phyloP scores from a whole-genome alignment of 1,140 invertebrate species.

The Drosophila nasuta region DNA sequence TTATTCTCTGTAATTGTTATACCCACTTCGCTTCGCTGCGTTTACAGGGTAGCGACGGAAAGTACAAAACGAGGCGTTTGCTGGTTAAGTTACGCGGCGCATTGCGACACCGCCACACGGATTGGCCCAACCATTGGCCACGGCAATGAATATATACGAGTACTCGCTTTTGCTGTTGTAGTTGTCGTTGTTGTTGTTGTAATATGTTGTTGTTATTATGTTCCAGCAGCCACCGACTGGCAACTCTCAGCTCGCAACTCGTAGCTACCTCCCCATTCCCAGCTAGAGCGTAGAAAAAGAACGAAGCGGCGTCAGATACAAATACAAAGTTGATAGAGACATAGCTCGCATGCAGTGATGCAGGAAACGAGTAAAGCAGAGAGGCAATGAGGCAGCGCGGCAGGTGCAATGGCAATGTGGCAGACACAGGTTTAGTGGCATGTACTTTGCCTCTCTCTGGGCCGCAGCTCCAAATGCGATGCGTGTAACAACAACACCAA shows the following conservation, averaged over 20 bases:
- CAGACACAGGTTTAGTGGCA: slow-evolving; percentile 21
- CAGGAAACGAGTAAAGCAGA: slow-evolving; percentile 22
- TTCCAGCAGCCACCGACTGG: slow-evolving; percentile 25
- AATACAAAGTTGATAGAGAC: slow-evolving; percentile 56
- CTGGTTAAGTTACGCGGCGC: slow-evolving; percentile 54
- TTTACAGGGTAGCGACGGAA: slow-evolving; percentile 21
- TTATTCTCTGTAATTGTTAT: too few species aligned
- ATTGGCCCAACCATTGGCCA: slow-evolving; percentile 37
- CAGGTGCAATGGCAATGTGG: slow-evolving; percentile 34
- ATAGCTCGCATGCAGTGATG: slow-evolving; percentile 44
- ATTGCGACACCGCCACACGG: slow-evolving; percentile 62
- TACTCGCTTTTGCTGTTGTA: not conserved
- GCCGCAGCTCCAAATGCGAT: slow-evolving; percentile 39
- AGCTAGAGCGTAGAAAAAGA: slow-evolving; percentile 15
- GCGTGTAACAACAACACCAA: slow-evolving; percentile 48
- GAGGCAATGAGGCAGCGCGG: slow-evolving; percentile 29
- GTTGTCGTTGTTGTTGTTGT: slow-evolving; percentile 20
- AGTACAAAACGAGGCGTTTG: slow-evolving; percentile 40
- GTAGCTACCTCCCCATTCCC: not conserved
- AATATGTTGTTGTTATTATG: slow-evolving; percentile 36
- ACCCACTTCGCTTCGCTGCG: not conserved
- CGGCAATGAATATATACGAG: slow-evolving; percentile 1
- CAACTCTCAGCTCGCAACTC: too few species aligned
- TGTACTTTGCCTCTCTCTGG: slow-evolving; percentile 20
- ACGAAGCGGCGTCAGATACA: slow-evolving; percentile 35